These are phyloP conservation scores for Hozukius guyotensis DNA, from an alignment of 2,797 vertebrate species.

Conservation along the genomic window DNA sequence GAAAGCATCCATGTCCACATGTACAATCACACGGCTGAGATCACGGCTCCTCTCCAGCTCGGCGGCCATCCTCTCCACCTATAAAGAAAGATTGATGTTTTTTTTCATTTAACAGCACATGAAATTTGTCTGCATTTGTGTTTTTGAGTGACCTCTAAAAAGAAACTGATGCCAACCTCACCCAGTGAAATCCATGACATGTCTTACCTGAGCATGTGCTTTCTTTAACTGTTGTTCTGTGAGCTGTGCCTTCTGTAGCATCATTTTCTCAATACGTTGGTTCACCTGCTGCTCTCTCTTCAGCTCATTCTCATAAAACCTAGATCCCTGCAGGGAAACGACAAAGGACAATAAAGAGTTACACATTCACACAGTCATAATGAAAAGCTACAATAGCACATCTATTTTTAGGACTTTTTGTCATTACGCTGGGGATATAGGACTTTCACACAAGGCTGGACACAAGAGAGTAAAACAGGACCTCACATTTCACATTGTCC, in stretches of 20 bases:
- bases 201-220: constrained; percentile 82
- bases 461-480: constrained; percentile 23
- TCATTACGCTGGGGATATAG: not conserved
- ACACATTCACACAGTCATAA: constrained; percentile 1
- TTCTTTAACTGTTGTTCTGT: constrained; percentile 88
- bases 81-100: not conserved
- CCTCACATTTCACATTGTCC: not conserved
- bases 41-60: constrained; percentile 88
- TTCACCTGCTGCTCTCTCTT: constrained; percentile 96
- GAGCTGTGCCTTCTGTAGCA: constrained; percentile 89
- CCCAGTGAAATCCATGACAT: not conserved
- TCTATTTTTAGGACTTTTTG: constrained; percentile 9
- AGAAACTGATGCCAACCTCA: not conserved
- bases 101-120: not conserved
- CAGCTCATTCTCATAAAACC: constrained; percentile 93
- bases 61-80: constrained; percentile 87
- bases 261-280: constrained; percentile 93
- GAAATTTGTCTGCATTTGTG: not conserved
- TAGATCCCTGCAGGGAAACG: constrained; percentile 84
- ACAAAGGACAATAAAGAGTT: constrained; percentile 18
- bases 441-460: constrained; percentile 25
- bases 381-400: constrained; percentile 10
- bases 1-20: constrained; percentile 99
- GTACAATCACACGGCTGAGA: constrained; percentile 89
- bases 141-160: not conserved